A percentile compares a stretch with the other conserved stretches of the same genome.
phyloP scores from a whole-genome alignment of 64 coral and sea anemone genomes.

The Platygyra sinensis region DNA sequence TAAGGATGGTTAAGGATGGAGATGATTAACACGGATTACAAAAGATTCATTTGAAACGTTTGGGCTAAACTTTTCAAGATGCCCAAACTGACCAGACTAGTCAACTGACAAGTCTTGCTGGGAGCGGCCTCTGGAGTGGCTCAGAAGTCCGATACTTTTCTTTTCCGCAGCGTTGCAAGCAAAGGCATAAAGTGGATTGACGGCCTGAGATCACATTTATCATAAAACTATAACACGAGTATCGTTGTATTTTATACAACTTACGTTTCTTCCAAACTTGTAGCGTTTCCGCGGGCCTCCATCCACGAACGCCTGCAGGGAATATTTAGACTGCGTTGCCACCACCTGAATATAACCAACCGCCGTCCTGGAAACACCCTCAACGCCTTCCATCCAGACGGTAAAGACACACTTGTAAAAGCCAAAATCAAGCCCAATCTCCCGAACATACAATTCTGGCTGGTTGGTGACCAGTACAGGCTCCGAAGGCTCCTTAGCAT shows the following conservation, averaged over 20 bases:
- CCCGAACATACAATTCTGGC: background rate
- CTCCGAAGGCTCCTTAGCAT: background rate
- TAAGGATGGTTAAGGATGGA: too few relatives aligned
- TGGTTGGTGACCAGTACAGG: background rate
- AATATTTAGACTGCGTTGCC: background rate
- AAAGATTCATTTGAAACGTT: too few relatives aligned
- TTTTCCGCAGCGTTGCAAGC: background rate
- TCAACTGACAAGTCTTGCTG: too few relatives aligned
- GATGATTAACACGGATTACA: too few relatives aligned
- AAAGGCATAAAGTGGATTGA: background rate
- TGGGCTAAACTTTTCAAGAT: too few relatives aligned
- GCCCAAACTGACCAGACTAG: too few relatives aligned
- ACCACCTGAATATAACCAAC: conserved; percentile 45
- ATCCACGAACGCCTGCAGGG: background rate
- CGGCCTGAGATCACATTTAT: background rate
- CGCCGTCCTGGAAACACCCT: conserved; percentile 26
- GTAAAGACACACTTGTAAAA: conserved; percentile 52
- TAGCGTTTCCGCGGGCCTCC: conserved; percentile 20
- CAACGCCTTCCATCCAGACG: conserved; percentile 28
- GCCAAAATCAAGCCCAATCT: conserved; percentile 40
- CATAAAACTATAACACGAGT: too few relatives aligned
- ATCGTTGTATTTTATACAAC: background rate
- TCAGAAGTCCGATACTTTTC: background rate
- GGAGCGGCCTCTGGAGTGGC: background rate
- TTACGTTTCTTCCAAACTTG: conserved; percentile 27